These are phyloP conservation scores for Chiloscyllium plagiosum DNA, from an alignment of 2,113 vertebrate species.

Conservation along the genomic window DNA sequence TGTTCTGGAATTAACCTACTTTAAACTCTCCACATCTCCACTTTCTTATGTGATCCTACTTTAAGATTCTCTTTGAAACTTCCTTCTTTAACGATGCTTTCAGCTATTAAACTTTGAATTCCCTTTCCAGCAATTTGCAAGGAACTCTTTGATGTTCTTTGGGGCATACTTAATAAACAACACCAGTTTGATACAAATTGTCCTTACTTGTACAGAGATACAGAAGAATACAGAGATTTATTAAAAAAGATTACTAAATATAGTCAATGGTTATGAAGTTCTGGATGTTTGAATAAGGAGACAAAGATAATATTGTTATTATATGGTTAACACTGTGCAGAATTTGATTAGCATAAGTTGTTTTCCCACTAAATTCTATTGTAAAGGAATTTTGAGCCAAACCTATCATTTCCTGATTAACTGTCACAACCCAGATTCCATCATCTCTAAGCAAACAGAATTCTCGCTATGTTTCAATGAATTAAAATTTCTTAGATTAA, in stretches of 20 bases:
- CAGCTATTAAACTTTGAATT: not conserved
- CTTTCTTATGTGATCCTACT: too few species aligned
- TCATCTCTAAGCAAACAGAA: not conserved
- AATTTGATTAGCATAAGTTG: not conserved
- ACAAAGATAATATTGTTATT: not conserved
- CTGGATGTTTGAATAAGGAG: not conserved
- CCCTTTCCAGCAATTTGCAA: not conserved
- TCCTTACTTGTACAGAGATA: not conserved
- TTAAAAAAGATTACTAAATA: not conserved
- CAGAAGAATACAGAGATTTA: not conserved
- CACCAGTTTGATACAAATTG: not conserved
- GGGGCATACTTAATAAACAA: not conserved
- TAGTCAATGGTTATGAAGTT: not conserved
- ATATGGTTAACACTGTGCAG: too few species aligned
- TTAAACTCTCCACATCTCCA: too few species aligned
- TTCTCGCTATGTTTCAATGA: not conserved
- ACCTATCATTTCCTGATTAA: not conserved
- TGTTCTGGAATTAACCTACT: too few species aligned
- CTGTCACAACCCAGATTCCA: not conserved
- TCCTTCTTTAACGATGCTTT: not conserved
- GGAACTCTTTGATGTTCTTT: too few species aligned
- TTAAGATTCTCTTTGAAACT: not conserved
- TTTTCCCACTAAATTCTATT: not conserved
- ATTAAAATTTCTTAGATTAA: not conserved
- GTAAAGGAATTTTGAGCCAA: not conserved